Evolutionary conservation across 2,888 invertebrate species (phyloP).

Genomic region (Anagyrus pseudococci): DNA sequence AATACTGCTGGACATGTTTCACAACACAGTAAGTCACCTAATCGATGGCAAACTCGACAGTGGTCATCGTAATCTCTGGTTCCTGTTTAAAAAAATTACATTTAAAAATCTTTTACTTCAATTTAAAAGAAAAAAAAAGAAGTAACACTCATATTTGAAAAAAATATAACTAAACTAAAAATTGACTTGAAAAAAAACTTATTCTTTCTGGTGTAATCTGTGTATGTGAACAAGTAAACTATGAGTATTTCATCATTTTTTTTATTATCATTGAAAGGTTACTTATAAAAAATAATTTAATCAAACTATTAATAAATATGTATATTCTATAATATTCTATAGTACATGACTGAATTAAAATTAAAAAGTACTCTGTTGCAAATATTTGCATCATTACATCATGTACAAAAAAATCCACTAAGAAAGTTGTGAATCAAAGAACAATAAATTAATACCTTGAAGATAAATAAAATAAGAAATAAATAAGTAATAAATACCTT

Average conservation of each 20-base stretch:
- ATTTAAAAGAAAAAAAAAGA: too few relatives aligned
- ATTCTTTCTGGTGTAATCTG: too few relatives aligned
- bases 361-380: not conserved
- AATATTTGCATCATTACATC: not conserved
- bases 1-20: conserved; percentile 98
- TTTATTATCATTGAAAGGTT: too few relatives aligned
- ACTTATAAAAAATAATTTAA: too few relatives aligned
- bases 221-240: too few relatives aligned
- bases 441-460: not conserved
- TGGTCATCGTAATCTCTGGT: conserved; percentile 93
- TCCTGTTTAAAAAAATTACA: conserved; percentile 58
- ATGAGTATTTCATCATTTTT: too few relatives aligned
- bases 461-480: conserved; percentile 11
- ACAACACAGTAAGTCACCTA: conserved; percentile 95
- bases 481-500: conserved; percentile 69
- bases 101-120: too few relatives aligned
- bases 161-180: too few relatives aligned
- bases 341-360: not conserved
- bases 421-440: not conserved
- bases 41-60: conserved; percentile 88
- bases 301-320: too few relatives aligned
- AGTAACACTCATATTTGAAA: too few relatives aligned
- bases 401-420: not conserved
- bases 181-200: too few relatives aligned
- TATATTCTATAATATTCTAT: too few relatives aligned